These are phyloP conservation scores for Amphiprion percula DNA, from an alignment of 2,113 vertebrate species.

Conservation along the genomic window DNA sequence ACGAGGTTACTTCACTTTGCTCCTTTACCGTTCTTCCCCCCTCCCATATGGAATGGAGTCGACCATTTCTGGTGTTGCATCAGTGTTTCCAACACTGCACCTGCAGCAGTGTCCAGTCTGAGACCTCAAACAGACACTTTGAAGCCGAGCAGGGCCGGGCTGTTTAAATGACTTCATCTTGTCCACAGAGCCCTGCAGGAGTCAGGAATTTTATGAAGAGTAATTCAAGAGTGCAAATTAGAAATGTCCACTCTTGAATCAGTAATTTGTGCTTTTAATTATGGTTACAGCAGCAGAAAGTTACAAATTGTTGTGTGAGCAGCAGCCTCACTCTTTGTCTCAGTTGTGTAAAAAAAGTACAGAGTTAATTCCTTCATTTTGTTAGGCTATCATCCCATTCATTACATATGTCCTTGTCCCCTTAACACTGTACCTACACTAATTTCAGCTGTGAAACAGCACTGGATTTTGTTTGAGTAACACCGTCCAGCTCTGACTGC, in stretches of 20 bases:
- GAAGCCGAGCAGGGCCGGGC: constrained; percentile 55
- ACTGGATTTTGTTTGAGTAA: no score
- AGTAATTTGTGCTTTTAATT: neutral
- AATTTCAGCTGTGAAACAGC: neutral
- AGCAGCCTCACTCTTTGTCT: neutral
- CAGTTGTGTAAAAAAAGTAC: neutral
- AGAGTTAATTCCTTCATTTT: neutral
- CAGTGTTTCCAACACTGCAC: constrained; percentile 71
- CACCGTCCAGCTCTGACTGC: no score
- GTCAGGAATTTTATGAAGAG: neutral
- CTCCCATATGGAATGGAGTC: constrained; percentile 22
- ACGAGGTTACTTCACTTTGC: constrained; percentile 39
- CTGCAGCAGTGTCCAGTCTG: constrained; percentile 67
- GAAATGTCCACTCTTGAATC: neutral
- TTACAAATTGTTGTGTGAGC: neutral
- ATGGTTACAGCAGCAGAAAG: neutral
- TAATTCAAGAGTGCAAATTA: constrained; percentile 13
- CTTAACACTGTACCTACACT: neutral
- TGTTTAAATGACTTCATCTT: constrained; percentile 64
- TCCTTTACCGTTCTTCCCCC: neutral
- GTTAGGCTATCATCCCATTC: neutral
- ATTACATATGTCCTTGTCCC: neutral
- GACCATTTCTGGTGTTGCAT: constrained; percentile 75
- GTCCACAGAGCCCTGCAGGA: constrained; percentile 3
- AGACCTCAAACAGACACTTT: constrained; percentile 69